phyloP scores from a whole-genome alignment of 2,113 vertebrate genomes.

The Neolamprologus caudopunctatus region DNA sequence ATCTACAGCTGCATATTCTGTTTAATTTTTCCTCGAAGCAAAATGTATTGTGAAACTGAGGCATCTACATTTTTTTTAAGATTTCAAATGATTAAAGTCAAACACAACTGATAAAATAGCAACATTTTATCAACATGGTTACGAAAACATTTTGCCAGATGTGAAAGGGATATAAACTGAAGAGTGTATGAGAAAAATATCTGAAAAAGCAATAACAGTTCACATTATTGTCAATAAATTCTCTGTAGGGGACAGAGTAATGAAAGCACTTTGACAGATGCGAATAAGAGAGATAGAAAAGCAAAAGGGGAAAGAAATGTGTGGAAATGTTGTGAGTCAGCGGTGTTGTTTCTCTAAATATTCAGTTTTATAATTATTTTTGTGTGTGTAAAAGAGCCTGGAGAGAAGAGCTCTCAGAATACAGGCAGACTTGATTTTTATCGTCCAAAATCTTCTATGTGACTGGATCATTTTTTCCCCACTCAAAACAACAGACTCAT shows the following conservation, averaged over 20 bases:
- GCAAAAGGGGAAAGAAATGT: background rate
- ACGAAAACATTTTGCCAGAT: background rate
- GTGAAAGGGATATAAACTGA: background rate
- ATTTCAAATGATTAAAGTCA: background rate
- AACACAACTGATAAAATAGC: background rate
- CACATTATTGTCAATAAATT: background rate
- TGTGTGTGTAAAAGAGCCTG: background rate
- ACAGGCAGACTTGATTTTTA: background rate
- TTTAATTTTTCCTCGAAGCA: background rate
- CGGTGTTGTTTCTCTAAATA: background rate
- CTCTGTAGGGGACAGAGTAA: background rate
- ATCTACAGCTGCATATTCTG: background rate
- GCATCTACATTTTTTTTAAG: background rate
- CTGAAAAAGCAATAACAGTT: background rate
- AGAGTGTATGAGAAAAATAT: background rate
- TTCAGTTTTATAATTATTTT: background rate
- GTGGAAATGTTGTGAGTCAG: background rate
- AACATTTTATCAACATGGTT: background rate
- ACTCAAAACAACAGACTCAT: background rate
- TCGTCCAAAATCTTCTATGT: rapidly evolving
- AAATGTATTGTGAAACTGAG: background rate
- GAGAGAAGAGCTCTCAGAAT: background rate
- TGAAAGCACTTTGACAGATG: background rate
- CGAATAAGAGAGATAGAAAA: background rate
- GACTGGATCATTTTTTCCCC: background rate